Percentiles rank a stretch among this genome's conserved stretches.
Evolutionary conservation across 2,113 vertebrate species (phyloP).

Genomic region (Vicugna pacos): DNA sequence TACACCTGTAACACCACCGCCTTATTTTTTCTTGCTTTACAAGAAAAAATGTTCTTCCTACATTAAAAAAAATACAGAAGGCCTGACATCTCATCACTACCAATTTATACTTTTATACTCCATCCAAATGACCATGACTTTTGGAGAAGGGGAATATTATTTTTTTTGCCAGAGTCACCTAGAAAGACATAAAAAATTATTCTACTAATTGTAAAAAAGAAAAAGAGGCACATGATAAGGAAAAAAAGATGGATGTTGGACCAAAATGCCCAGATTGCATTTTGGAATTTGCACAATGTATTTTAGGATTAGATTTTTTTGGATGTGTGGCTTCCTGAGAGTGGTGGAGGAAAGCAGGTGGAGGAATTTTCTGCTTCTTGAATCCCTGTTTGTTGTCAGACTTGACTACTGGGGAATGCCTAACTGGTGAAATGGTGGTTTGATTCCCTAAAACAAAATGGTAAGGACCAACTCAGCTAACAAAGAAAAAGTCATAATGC

Average conservation of each 20-base stretch:
- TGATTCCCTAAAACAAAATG: background rate
- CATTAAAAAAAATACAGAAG: background rate
- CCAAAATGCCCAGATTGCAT: background rate
- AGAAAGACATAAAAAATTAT: constrained; percentile 10
- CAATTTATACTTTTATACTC: background rate
- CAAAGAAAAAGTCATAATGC: background rate
- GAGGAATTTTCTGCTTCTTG: background rate
- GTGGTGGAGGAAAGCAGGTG: background rate
- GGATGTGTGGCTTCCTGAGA: background rate
- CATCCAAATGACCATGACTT: background rate
- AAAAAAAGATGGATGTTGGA: background rate
- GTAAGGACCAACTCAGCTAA: background rate
- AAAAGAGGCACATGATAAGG: background rate
- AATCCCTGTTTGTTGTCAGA: background rate
- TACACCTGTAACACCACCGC: background rate
- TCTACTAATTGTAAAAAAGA: background rate
- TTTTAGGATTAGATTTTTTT: background rate
- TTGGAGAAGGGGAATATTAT: background rate
- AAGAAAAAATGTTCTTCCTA: background rate
- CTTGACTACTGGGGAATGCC: background rate
- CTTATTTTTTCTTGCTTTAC: background rate
- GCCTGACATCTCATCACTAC: background rate
- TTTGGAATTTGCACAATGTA: background rate
- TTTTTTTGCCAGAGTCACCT: background rate
- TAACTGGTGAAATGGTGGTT: background rate